Conservation (phyloP, 2,797 vertebrate genomes). For the Phaenicophaeus curvirostris region DNA sequence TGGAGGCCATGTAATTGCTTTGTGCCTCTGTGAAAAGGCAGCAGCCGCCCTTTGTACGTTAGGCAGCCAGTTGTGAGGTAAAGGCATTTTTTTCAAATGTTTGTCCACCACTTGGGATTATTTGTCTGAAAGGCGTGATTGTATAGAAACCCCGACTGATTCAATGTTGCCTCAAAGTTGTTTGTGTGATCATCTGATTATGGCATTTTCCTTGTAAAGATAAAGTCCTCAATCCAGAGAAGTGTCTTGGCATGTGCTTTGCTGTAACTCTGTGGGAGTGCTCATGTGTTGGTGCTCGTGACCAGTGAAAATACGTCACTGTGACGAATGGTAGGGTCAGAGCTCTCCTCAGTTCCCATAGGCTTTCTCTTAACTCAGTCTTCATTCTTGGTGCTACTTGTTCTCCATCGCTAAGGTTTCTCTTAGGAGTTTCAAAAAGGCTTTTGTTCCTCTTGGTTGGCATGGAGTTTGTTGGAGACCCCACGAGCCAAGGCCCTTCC, state of each 20-base stretch:
- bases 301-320: neutral
- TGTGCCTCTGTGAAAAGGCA: neutral
- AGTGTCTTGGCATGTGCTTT: neutral
- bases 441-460: neutral
- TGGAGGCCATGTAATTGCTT: neutral
- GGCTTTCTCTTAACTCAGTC: neutral
- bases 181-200: neutral
- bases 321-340: neutral
- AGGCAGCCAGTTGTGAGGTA: neutral
- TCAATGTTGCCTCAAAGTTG: neutral
- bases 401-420: neutral
- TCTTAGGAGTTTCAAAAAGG: neutral
- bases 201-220: neutral
- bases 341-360: neutral
- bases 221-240: neutral
- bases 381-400: neutral
- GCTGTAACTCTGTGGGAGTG: neutral
- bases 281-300: neutral
- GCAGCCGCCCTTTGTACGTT: neutral
- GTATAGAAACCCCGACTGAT: fast-evolving
- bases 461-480: neutral
- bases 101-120: neutral
- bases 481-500: neutral
- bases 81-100: neutral
- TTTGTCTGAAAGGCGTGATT: neutral